Evolutionary conservation across 2,113 vertebrate genomes (phyloP).

Genomic region (Pluvianellus socialis): DNA sequence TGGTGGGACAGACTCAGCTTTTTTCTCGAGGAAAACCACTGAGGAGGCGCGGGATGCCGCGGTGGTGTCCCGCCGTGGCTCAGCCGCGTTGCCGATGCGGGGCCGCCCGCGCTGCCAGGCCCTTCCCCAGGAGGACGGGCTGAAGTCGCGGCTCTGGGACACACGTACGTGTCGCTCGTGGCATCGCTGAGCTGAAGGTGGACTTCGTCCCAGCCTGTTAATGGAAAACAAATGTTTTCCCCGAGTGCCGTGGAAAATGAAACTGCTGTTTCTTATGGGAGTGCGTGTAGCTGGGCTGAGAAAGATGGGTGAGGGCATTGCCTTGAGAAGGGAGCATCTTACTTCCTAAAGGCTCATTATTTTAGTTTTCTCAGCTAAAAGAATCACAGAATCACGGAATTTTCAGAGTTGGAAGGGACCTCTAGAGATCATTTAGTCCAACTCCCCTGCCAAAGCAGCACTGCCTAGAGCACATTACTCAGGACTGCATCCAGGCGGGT

Average conservation of each 20-base stretch:
- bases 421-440: too few species aligned
- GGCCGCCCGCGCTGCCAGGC: background rate
- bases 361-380: background rate
- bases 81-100: background rate
- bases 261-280: background rate
- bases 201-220: background rate
- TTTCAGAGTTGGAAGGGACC: too few species aligned
- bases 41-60: background rate
- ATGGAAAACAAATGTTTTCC: background rate
- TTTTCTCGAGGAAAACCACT: background rate
- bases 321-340: background rate
- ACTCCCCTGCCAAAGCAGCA: too few species aligned
- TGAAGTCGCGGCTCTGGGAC: background rate
- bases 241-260: background rate
- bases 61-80: fast-evolving
- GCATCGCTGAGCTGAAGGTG: background rate
- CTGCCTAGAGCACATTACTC: too few species aligned
- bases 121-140: background rate
- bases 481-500: too few species aligned
- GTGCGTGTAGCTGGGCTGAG: fast-evolving
- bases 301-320: background rate
- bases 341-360: background rate
- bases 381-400: too few species aligned
- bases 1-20: background rate
- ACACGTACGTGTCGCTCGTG: fast-evolving